Base-by-base conservation (phyloP, 1,140 invertebrate genomes). In the Drosophila watanabei region DNA sequence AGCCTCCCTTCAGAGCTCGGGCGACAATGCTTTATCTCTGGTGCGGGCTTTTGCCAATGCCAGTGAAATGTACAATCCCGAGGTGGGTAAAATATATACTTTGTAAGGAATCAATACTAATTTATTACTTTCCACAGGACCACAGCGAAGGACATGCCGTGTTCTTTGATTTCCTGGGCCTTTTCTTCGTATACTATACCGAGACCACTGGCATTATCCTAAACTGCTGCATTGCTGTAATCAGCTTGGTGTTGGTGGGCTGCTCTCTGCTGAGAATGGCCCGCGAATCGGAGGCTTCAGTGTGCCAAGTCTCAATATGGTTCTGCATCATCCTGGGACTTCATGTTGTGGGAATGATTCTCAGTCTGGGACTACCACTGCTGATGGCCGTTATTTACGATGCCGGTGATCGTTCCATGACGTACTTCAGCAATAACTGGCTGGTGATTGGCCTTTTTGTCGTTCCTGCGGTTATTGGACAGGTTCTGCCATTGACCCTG, bases 1-100 rank as follows among this genome's bases (percentile, higher is more conserved):
- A 7, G 97, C 97, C n/a, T 96, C 97, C 6, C 94, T 98, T 32
- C 97, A 98, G 93, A 94, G 96, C 85, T 96, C 96, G 48, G 97
- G 97, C 60, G 96, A 97, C 70, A 97, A 97, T 92, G 95, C 97
- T 37, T 92, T 97, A 28, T 95, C 96, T 16, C 85, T 98, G 20
- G 94, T 96, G 0, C 92, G 94, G 45, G 94, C 94, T 24, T 94
- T 97, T 82, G 95, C 95, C 2, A 94, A 95, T 49, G 95, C 95
- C 18, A 93, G 95, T 57, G 94, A 96, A 92, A 91, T 96, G 63
- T 87, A 94, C 3, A 93, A 95, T 54, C 79, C 89, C 37, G 82
- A 88, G 76, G 80, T 91, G 60, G 24, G 72, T 54, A 20, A 11
- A 33, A 8, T 45, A 33, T 18, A 13, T 20, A 18, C 8, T 11